These are phyloP conservation scores for Ctena decussata DNA, from an alignment of 2,888 invertebrate genomes.

Conservation along the genomic window DNA sequence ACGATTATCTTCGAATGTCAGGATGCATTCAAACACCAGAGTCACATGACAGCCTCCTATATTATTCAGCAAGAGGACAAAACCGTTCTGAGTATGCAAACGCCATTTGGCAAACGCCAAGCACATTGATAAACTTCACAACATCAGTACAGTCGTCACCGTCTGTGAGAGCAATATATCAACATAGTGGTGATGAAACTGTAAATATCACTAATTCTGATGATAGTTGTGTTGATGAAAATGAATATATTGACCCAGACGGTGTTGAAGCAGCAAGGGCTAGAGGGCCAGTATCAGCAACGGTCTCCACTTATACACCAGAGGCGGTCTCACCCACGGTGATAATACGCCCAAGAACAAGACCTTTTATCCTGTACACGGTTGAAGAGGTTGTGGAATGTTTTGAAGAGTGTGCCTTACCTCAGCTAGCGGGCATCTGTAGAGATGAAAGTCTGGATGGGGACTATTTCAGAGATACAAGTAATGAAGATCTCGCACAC, in stretches of 20 bases:
- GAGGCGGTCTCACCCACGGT: not conserved
- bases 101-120: no score
- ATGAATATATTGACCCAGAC: not conserved
- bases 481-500: conserved; percentile 38
- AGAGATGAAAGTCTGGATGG: conserved; percentile 60
- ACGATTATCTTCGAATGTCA: no score
- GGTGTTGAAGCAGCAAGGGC: not conserved
- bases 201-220: no score
- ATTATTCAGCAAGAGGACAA: no score
- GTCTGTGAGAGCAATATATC: no score
- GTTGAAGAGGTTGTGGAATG: conserved; percentile 56
- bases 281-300: not conserved
- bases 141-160: no score
- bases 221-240: no score
- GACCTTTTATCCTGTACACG: conserved; percentile 13
- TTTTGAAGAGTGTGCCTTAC: conserved; percentile 59
- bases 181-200: no score
- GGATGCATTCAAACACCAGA: no score
- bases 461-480: conserved; percentile 47
- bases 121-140: no score
- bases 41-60: no score
- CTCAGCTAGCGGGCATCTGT: conserved; percentile 53
- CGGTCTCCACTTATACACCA: not conserved
- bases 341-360: not conserved
- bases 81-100: no score